Conservation (phyloP, 2,797 vertebrate species). For the Discoglossus pictus region DNA sequence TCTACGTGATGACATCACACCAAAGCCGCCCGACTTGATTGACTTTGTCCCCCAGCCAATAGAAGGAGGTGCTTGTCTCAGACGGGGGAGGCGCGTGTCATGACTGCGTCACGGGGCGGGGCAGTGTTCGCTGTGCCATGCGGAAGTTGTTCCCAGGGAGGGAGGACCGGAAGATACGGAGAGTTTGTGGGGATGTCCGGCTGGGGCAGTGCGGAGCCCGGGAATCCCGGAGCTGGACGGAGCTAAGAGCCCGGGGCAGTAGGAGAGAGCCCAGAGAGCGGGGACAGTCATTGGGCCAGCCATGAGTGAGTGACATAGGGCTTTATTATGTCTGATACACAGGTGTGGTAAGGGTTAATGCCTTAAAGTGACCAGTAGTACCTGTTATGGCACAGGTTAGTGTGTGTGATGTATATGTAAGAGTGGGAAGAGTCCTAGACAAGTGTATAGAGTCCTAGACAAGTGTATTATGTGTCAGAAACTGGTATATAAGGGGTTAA, state of each 20-base stretch:
- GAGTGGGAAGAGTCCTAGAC: no score
- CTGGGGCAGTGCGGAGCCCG: constrained; percentile 26
- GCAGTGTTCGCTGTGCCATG: constrained; percentile 15
- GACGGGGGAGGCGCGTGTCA: background rate
- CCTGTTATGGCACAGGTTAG: no score
- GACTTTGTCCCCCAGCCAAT: background rate
- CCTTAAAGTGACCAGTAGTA: no score
- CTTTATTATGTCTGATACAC: no score
- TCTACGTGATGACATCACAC: constrained; percentile 18
- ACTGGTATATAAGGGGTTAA: no score
- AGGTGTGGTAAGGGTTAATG: no score
- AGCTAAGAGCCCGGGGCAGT: background rate
- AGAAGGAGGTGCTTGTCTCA: background rate
- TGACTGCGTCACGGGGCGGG: constrained; percentile 11
- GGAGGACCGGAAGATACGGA: constrained; percentile 42
- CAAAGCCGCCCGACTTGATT: background rate
- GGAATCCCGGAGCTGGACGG: constrained; percentile 5
- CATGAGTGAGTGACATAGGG: constrained; percentile 40
- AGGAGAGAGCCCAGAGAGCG: background rate
- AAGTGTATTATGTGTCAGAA: no score
- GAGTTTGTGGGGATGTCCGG: constrained; percentile 41
- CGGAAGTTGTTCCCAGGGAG: constrained; percentile 38
- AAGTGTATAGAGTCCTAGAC: no score
- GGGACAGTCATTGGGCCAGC: background rate
- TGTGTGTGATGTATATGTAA: no score